These are phyloP conservation scores for Loriculus beryllinus DNA, from an alignment of 2,797 vertebrate genomes.

Conservation along the genomic window DNA sequence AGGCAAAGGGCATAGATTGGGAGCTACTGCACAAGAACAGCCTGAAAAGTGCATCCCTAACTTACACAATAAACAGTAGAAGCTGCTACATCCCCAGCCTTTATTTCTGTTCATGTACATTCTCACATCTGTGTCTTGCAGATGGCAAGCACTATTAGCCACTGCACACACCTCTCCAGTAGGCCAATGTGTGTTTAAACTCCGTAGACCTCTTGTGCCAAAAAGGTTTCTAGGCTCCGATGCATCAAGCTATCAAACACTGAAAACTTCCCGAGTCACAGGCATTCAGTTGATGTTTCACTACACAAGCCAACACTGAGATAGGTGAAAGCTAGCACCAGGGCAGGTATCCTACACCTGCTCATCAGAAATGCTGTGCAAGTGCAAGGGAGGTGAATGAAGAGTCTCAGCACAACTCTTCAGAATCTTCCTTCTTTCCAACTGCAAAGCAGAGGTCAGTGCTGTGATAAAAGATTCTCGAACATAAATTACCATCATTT, in stretches of 20 bases:
- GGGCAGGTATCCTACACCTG: background rate
- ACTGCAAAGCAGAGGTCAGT: background rate
- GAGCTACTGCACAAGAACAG: background rate
- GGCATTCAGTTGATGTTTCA: accelerated
- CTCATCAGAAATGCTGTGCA: background rate
- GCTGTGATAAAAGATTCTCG: background rate
- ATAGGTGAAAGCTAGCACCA: background rate
- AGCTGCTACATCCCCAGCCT: background rate
- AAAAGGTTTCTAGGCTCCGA: background rate
- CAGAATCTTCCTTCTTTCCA: background rate
- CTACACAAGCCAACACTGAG: accelerated
- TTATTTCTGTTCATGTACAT: background rate
- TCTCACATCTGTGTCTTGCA: background rate
- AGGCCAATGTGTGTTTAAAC: accelerated
- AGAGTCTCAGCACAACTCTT: background rate
- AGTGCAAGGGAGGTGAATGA: background rate
- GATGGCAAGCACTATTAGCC: background rate
- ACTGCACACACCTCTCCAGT: background rate
- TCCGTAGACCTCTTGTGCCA: background rate
- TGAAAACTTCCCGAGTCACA: accelerated
- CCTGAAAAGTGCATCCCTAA: background rate
- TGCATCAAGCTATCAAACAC: background rate
- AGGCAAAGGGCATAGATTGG: background rate
- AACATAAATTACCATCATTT: slow-evolving; percentile 52
- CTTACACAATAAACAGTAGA: background rate